Conservation (phyloP, 2,888 invertebrate species). For the Lacanobia oleracea region DNA sequence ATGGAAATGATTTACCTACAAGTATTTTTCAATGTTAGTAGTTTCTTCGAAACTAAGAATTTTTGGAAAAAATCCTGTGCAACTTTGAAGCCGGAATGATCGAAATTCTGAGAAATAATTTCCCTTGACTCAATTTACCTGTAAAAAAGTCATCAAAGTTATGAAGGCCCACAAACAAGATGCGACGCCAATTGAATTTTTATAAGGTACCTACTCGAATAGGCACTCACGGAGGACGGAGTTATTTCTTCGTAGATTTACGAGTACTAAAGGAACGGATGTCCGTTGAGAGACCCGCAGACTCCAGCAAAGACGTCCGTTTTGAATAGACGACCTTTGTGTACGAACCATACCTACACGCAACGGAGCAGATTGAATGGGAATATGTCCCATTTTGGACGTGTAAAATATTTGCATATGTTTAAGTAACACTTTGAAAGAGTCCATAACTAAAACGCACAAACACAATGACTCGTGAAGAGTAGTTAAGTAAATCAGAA, state of each 20-base stretch:
- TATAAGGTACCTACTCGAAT: constrained; percentile 44
- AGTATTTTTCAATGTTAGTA: too few relatives aligned
- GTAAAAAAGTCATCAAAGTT: constrained; percentile 31
- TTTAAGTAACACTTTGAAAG: neutral
- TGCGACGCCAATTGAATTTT: constrained; percentile 52
- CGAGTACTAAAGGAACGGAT: constrained; percentile 59
- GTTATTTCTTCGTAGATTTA: constrained; percentile 62
- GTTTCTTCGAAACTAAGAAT: too few relatives aligned
- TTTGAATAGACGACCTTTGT: constrained; percentile 68
- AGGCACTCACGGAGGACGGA: constrained; percentile 34
- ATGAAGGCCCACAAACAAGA: constrained; percentile 39
- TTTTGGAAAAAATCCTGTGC: neutral
- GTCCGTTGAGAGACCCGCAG: constrained; percentile 62
- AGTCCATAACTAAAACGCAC: neutral
- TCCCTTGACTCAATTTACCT: constrained; percentile 4
- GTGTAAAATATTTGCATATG: constrained; percentile 19
- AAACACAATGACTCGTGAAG: neutral
- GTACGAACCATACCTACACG: constrained; percentile 39
- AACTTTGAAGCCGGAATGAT: neutral
- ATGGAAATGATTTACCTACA: too few relatives aligned
- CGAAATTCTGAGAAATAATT: constrained; percentile 7
- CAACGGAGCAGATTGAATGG: constrained; percentile 33
- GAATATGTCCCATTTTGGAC: constrained; percentile 31
- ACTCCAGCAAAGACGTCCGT: constrained; percentile 65
- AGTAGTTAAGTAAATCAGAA: neutral